A percentile compares a stretch with the other conserved stretches of the same genome.
Conservation (phyloP, 2,888 invertebrate species). For the Nemotelus pantherinus region DNA sequence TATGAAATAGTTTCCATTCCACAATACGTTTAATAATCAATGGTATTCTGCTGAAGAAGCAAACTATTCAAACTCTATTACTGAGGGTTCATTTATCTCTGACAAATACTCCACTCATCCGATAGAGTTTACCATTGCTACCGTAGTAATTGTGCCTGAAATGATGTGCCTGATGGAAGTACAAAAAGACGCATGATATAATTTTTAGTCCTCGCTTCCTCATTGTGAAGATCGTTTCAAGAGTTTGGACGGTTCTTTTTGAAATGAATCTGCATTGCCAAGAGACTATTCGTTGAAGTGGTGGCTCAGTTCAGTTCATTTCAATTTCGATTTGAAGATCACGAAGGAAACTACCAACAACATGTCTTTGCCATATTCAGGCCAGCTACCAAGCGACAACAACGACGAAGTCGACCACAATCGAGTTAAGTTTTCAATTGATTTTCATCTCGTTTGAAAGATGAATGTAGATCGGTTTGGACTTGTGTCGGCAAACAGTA, state of each 20-base stretch:
- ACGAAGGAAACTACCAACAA: background rate
- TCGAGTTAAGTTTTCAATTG: constrained; percentile 23
- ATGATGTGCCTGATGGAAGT: too few relatives aligned
- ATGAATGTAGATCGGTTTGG: constrained; percentile 21
- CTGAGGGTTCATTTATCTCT: too few relatives aligned
- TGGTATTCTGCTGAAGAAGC: too few relatives aligned
- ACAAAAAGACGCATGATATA: constrained; percentile 13
- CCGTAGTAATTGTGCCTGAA: too few relatives aligned
- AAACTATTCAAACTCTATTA: too few relatives aligned
- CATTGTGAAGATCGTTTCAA: constrained; percentile 13
- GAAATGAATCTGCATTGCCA: too few relatives aligned
- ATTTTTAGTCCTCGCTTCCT: constrained; percentile 20
- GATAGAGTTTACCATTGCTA: too few relatives aligned
- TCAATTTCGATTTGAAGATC: constrained; percentile 3
- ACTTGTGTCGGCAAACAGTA: constrained; percentile 14
- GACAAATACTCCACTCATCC: too few relatives aligned
- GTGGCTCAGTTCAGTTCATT: background rate
- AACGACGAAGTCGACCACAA: background rate
- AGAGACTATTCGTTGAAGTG: too few relatives aligned
- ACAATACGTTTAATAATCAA: too few relatives aligned
- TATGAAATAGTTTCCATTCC: too few relatives aligned
- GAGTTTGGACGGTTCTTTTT: background rate
- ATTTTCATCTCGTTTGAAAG: background rate
- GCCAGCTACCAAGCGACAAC: background rate
- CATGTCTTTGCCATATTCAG: constrained; percentile 26